A percentile compares a stretch with the other conserved stretches of the same genome.
Evolutionary conservation across 2,888 invertebrate genomes (phyloP).

Genomic region (Brachylomia viminalis): DNA sequence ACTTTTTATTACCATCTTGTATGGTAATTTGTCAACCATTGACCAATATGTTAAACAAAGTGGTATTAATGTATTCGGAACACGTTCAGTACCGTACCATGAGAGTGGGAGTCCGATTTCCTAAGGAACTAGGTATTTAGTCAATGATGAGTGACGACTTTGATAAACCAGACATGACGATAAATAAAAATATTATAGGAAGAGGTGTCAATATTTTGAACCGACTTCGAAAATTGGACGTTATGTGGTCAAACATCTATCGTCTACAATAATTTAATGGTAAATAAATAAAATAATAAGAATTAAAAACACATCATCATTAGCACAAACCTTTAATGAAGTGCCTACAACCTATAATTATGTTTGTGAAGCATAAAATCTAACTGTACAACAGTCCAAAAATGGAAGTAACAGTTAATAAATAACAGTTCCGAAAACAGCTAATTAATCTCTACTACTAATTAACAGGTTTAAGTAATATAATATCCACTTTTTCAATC

Average conservation of each 20-base stretch:
- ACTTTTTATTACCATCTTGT: conserved; percentile 46
- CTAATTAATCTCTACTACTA: conserved; percentile 61
- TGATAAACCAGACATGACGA: conserved; percentile 10
- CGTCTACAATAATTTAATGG: not conserved
- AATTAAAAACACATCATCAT: not conserved
- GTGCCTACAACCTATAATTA: not conserved
- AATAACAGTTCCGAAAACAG: conserved; percentile 35
- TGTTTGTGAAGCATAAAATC: not conserved
- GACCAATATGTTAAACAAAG: conserved; percentile 50
- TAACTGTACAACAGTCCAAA: conserved; percentile 20
- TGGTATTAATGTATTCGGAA: conserved; percentile 31
- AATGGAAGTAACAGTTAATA: conserved; percentile 34
- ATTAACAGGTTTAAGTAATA: conserved; percentile 55
- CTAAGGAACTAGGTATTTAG: conserved; percentile 9
- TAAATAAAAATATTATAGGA: not conserved
- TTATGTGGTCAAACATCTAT: not conserved
- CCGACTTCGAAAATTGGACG: not conserved
- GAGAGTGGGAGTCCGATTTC: conserved; percentile 36
- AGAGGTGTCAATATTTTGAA: not conserved
- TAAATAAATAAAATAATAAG: too few species aligned
- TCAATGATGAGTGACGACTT: not conserved
- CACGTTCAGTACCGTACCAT: conserved; percentile 32
- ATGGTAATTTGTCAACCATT: conserved; percentile 48
- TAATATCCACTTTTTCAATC: conserved; percentile 45
- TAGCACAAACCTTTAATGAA: not conserved